Evolutionary conservation across 2,113 vertebrate genomes (phyloP), one percentile per base, ranked within the genome.

Genomic region (Camelus dromedarius): DNA sequence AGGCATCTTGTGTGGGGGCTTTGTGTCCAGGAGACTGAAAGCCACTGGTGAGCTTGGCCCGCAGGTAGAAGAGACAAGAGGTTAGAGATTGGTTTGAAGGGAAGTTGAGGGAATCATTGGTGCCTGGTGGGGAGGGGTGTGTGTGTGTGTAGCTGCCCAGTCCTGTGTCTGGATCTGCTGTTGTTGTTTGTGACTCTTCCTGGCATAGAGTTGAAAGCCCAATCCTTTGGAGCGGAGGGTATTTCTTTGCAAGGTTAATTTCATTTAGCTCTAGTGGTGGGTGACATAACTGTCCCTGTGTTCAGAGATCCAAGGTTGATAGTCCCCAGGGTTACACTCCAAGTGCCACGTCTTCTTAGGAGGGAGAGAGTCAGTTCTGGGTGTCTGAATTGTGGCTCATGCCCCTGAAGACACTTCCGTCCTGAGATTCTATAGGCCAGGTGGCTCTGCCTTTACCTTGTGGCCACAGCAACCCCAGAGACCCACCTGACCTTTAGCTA

Each of bases 211-310:
- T 26, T 26, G 14, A 87, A 84, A 91, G 52, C 32, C 52, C n/a
- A 35, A 13, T 14, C 12, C 83, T 70, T 76, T 52, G 76, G 46
- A 92, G 24, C 84, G 67, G 79, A 70, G 35, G 18, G 9, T 22
- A 46, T 82, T 87, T 42, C 70, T 95, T 86, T 77, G 54, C 26
- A 62, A 82, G 22, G 18, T 62, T 95, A 83, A 28, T 81, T 88
- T 62, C 26, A n/a, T 12, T 60, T 83, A 60, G n/a, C 48, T 42
- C 24, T 22, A 50, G 52, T 62, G 38, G 11, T 81, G 10, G 13
- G 52, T 81, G 42, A 80, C 48, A 32, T 32, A 77, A 70, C n/a
- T 85, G 18, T n/a, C 35, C 18, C 60, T 8, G 13, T 58, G n/a
- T 79, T 86, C 22, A 32, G 96, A 89, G 48, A 32, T 50, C 12